Conservation (phyloP, 2,797 vertebrate species). For the Lindbergichthys nudifrons region DNA sequence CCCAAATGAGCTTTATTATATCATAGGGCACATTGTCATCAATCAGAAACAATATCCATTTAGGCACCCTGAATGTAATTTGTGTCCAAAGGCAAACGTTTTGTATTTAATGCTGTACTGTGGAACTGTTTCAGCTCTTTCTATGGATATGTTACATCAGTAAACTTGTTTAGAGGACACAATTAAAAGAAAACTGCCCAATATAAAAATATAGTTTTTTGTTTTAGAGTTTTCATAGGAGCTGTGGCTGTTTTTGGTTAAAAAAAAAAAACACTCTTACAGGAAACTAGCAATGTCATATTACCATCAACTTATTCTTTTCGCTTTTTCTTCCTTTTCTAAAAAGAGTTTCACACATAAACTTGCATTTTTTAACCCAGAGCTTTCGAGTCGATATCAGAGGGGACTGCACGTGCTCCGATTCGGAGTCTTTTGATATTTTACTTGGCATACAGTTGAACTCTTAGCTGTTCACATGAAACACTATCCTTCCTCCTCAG, state of each 20-base stretch:
- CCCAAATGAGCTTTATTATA: conserved; percentile 65
- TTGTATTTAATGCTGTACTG: conserved; percentile 26
- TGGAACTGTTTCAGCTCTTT: conserved; percentile 12
- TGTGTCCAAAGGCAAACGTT: conserved; percentile 32
- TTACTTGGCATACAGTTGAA: conserved; percentile 61
- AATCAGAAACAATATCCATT: conserved; percentile 54
- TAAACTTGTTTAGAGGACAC: background rate
- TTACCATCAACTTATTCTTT: conserved; percentile 9
- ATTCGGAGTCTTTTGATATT: conserved; percentile 56
- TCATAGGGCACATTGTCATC: conserved; percentile 51
- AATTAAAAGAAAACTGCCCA: conserved; percentile 7
- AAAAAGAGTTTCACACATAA: conserved; percentile 6
- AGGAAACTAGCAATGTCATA: background rate
- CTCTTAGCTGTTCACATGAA: conserved; percentile 55
- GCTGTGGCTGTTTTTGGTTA: background rate
- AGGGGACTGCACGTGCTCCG: conserved; percentile 35
- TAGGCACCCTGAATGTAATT: conserved; percentile 24
- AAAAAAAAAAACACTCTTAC: background rate
- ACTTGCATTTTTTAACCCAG: conserved; percentile 35
- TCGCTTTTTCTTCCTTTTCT: background rate
- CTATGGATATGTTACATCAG: conserved; percentile 6
- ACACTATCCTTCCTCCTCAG: conserved; percentile 43
- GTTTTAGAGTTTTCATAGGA: background rate
- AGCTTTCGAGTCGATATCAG: conserved; percentile 38
- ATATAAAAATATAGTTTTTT: background rate